phyloP scores from a whole-genome alignment of 2,888 invertebrate species.

The Mongoloraphidia duomilia region DNA sequence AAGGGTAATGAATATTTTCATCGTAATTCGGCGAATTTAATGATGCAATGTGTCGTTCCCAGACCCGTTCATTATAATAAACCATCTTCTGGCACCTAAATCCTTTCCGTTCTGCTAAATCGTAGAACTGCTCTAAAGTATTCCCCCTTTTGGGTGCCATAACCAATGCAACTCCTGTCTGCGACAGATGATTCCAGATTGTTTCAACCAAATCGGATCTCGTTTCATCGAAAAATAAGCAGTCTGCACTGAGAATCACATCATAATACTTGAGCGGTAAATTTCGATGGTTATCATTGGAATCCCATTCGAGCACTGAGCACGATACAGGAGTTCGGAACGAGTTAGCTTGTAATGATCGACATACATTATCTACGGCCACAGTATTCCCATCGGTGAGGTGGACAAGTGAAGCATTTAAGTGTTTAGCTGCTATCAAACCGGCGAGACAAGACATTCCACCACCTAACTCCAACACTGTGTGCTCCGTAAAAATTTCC shows the following conservation, averaged over 20 bases:
- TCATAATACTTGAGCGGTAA: constrained; percentile 38
- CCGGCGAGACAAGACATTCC: constrained; percentile 77
- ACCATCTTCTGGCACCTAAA: constrained; percentile 41
- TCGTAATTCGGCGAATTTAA: constrained; percentile 45
- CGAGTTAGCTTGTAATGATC: constrained; percentile 49
- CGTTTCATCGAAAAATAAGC: constrained; percentile 63
- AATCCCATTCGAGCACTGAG: constrained; percentile 40
- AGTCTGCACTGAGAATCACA: constrained; percentile 63
- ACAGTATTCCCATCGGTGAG: constrained; percentile 67
- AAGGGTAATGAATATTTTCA: constrained; percentile 56
- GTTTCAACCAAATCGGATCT: constrained; percentile 50
- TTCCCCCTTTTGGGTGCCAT: constrained; percentile 64
- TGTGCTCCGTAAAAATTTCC: constrained; percentile 47
- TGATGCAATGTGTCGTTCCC: constrained; percentile 49
- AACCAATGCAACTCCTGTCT: constrained; percentile 49
- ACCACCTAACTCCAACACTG: constrained; percentile 64
- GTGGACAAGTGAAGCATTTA: constrained; percentile 44
- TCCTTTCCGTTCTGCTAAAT: constrained; percentile 42
- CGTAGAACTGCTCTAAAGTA: constrained; percentile 53
- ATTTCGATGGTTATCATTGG: constrained; percentile 21
- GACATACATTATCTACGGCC: constrained; percentile 56
- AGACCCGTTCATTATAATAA: constrained; percentile 49
- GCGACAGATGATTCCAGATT: constrained; percentile 45
- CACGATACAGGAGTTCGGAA: constrained; percentile 33
- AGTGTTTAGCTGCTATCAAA: constrained; percentile 52